Percentiles rank a stretch among this genome's conserved stretches.
Evolutionary conservation across 2,113 vertebrate species (phyloP).

Genomic region (Rhadina sibilatrix): DNA sequence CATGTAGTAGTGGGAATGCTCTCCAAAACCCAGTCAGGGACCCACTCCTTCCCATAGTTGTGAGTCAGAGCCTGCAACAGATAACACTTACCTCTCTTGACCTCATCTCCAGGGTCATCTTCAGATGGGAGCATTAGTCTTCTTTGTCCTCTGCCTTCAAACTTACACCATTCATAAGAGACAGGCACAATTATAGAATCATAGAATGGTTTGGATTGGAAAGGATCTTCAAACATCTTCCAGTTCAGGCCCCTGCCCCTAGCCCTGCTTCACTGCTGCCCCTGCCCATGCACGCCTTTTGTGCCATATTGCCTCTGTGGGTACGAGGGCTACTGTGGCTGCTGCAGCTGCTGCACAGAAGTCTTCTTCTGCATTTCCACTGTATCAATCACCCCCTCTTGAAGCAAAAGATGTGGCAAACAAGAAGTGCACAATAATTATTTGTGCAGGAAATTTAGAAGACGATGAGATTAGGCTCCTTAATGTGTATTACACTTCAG

Average conservation of each 20-base stretch:
- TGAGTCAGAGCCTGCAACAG: neutral
- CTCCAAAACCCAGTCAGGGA: neutral
- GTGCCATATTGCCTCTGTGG: fast-evolving
- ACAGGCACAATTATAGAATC: neutral
- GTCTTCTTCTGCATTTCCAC: neutral
- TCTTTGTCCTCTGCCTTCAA: neutral
- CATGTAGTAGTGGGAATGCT: fast-evolving
- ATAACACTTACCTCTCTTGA: neutral
- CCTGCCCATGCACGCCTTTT: fast-evolving
- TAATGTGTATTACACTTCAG: neutral
- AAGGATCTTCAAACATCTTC: neutral
- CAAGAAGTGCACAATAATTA: neutral
- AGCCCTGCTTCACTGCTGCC: neutral
- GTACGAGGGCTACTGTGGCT: neutral
- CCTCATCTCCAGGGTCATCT: neutral
- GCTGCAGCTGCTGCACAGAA: neutral
- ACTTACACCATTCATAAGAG: fast-evolving
- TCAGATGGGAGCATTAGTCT: neutral
- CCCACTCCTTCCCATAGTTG: fast-evolving
- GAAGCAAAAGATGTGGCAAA: neutral
- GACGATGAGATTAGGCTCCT: neutral
- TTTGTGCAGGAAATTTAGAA: neutral
- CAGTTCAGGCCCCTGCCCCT: neutral
- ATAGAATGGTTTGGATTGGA: neutral
- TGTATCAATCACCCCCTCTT: neutral